Evolutionary conservation across 2,797 vertebrate species (phyloP).

Genomic region (Hyperoplus lanceolatus): DNA sequence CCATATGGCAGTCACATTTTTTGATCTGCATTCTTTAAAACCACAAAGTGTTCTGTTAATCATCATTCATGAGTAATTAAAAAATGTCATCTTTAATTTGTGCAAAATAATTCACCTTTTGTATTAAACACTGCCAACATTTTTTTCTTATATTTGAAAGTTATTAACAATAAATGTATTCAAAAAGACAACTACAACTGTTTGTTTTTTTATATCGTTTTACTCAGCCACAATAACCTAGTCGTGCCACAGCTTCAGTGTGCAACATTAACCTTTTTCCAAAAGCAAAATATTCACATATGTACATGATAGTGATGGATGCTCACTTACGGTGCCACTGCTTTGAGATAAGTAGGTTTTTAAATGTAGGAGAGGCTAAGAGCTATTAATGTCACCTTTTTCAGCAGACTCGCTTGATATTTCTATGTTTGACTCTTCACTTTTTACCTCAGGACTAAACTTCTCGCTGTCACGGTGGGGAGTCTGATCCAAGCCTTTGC

Average conservation of each 20-base stretch:
- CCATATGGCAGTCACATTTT: slow-evolving; percentile 18
- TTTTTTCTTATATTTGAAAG: slow-evolving; percentile 68
- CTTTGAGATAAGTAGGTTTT: neutral
- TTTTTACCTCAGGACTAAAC: slow-evolving; percentile 16
- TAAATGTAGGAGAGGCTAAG: neutral
- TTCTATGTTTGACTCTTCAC: slow-evolving; percentile 12
- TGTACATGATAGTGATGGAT: neutral
- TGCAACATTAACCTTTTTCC: slow-evolving; percentile 5
- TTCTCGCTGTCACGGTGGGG: neutral
- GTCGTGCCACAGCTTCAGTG: neutral
- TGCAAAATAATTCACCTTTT: slow-evolving; percentile 60
- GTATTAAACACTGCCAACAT: slow-evolving; percentile 75
- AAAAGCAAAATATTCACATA: slow-evolving; percentile 45
- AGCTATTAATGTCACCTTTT: slow-evolving; percentile 3
- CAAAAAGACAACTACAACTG: slow-evolving; percentile 17
- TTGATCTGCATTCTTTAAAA: slow-evolving; percentile 32
- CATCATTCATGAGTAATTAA: slow-evolving; percentile 24
- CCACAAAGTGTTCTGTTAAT: slow-evolving; percentile 38
- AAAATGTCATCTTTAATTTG: slow-evolving; percentile 49
- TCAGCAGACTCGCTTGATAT: slow-evolving; percentile 14
- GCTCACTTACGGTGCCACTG: neutral
- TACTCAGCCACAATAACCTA: slow-evolving; percentile 4
- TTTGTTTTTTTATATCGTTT: slow-evolving; percentile 25
- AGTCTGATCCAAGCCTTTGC: neutral
- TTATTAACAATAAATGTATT: slow-evolving; percentile 80